Conservation (phyloP, 2,888 invertebrate species). For the Apodemia zela region DNA sequence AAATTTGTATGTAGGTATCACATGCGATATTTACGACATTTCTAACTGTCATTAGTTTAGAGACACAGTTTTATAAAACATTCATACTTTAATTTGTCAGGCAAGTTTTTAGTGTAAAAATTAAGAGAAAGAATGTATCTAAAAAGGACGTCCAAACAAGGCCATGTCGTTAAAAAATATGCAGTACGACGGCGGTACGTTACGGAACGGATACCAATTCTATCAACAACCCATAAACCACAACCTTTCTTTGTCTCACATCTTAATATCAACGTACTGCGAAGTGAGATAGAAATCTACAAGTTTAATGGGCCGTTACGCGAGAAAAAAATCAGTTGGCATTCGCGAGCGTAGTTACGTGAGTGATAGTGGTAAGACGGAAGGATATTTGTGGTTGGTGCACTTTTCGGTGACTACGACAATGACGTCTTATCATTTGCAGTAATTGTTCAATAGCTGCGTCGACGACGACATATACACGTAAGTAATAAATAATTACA, state of each 20-base stretch:
- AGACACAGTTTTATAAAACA: not conserved
- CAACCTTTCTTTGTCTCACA: constrained; percentile 80
- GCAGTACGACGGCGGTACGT: constrained; percentile 75
- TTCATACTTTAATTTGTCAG: not conserved
- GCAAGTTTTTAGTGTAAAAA: not conserved
- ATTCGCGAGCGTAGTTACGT: constrained; percentile 79
- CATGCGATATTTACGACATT: not conserved
- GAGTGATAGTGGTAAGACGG: constrained; percentile 75
- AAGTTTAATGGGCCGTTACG: constrained; percentile 80
- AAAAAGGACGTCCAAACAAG: constrained; percentile 42
- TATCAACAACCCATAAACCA: constrained; percentile 81
- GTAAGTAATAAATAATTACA: constrained; percentile 49
- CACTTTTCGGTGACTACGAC: constrained; percentile 30
- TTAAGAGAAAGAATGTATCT: not conserved
- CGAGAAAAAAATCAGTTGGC: constrained; percentile 80
- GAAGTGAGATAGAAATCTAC: constrained; percentile 79
- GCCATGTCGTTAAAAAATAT: constrained; percentile 67
- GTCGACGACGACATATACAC: constrained; percentile 26
- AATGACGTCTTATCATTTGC: not conserved
- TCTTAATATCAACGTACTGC: constrained; percentile 58
- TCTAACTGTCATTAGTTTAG: not conserved
- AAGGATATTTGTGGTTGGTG: constrained; percentile 64
- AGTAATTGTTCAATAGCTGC: constrained; percentile 20
- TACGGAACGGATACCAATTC: constrained; percentile 79
- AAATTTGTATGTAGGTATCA: no score